A percentile compares a stretch with the other conserved stretches of the same genome.
Evolutionary conservation across 1,140 invertebrate genomes (phyloP).

Genomic region (Leucophenga varia): DNA sequence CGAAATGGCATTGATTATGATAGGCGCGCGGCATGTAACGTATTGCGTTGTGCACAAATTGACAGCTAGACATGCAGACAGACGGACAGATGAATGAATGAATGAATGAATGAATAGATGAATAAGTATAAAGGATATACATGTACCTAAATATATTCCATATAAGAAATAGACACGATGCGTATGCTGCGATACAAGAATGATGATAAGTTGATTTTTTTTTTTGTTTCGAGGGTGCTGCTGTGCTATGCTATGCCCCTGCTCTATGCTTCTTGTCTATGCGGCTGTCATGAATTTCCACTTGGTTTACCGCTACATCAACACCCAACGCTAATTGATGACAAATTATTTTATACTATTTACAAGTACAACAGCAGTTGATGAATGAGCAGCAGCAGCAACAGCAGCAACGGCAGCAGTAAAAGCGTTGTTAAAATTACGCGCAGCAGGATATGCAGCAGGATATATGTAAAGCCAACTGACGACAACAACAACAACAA

Average conservation of each 20-base stretch:
- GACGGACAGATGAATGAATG: not conserved
- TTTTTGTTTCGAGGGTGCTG: no score
- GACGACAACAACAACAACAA: slow-evolving; percentile 29
- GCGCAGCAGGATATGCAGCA: slow-evolving; percentile 7
- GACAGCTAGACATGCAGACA: not conserved
- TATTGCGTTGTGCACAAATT: no score
- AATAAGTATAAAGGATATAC: no score
- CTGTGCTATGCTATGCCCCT: slow-evolving; percentile 1
- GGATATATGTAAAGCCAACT: slow-evolving; percentile 13
- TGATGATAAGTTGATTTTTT: no score
- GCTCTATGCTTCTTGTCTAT: slow-evolving; percentile 14
- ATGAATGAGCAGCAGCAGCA: slow-evolving; percentile 19
- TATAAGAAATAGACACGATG: no score
- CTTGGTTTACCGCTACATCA: slow-evolving; percentile 53
- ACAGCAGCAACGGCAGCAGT: slow-evolving; percentile 3
- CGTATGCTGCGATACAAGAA: no score
- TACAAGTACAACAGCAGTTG: no score
- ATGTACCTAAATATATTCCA: no score
- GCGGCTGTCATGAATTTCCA: slow-evolving; percentile 37
- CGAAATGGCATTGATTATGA: no score
- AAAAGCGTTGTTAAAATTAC: slow-evolving; percentile 2
- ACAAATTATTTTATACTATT: slow-evolving; percentile 46
- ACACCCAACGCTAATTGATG: slow-evolving; percentile 53
- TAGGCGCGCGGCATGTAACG: no score
- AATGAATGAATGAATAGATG: no score